Base-by-base conservation (phyloP, 2,113 vertebrate genomes). In the Butorides virescens region DNA sequence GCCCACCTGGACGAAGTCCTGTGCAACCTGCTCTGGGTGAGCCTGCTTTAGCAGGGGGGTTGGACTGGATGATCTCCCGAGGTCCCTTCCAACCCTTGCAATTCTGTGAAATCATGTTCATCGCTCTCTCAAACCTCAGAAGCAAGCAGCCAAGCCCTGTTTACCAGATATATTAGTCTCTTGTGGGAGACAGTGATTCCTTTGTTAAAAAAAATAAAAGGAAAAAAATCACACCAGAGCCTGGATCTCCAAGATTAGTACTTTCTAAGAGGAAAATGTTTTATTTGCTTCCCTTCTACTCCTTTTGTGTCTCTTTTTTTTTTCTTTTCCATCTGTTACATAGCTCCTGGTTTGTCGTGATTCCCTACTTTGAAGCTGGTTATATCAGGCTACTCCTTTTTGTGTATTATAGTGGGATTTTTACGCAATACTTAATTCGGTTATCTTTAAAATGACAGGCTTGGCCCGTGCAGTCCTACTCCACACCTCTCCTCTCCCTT, bases 381-480 rank as follows among this genome's bases (percentile, higher is more conserved):
- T 66, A 5, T 19, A 80, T 42, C 66, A 52, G 46, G 46, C 50
- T 66, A 19, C 53, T 55, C 19, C 50, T 92, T 55, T 68, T 13
- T 18, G 42, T 68, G 3, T 15, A 20, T 44, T 47, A 15, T 3
- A 39, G 67, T 18, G 30, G 34, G 79, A 56, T 84, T 92, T 92
- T 67, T 56, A 52, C 0, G 6, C 65, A 34, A 39, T 14, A 4
- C 49, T 95, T 79, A 42, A 78, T 62, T 91, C 7, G 0, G 13
- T 94, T 96, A 63, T 71, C 94, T 91, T 66, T 62, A 66, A 93
- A 78, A 90, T 71, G 50, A 66, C 83, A 82, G 89, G 15, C 66
- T 79, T 73, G 77, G 89, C 80, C 95, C 36, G 0, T 86, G 62
- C 76, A 65, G 56, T 75, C 25, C 0, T 12, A 14, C 58, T 55